Conservation (phyloP, 2,888 invertebrate genomes). For the Liposcelis brunnea region DNA sequence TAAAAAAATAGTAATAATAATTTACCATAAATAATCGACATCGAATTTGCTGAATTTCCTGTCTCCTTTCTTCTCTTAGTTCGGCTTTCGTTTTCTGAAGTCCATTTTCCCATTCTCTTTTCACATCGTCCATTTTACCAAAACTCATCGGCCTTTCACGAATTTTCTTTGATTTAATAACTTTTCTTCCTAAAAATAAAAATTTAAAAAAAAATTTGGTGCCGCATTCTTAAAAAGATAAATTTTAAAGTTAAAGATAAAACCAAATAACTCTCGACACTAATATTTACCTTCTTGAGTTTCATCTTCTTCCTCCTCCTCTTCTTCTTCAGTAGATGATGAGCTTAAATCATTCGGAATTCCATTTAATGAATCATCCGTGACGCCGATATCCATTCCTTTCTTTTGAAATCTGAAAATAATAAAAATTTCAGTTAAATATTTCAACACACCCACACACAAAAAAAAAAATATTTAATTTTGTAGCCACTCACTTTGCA, state of each 20-base stretch:
- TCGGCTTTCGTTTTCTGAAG: conserved; percentile 31
- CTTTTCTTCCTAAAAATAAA: not conserved
- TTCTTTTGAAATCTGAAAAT: conserved; percentile 58
- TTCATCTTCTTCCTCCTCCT: conserved; percentile 30
- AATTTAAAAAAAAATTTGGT: too few species aligned
- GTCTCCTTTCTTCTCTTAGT: conserved; percentile 64
- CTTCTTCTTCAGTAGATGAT: conserved; percentile 47
- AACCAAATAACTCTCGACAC: too few species aligned
- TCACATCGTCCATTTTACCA: conserved; percentile 69
- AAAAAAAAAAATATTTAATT: conserved; percentile 12
- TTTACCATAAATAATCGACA: conserved; percentile 64
- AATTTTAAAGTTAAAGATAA: too few species aligned
- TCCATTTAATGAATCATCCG: conserved; percentile 57
- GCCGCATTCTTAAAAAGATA: too few species aligned
- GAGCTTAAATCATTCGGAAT: conserved; percentile 53
- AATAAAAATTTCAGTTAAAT: conserved; percentile 15
- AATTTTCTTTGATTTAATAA: conserved; percentile 21
- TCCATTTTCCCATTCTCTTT: conserved; percentile 63
- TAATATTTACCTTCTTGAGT: conserved; percentile 16
- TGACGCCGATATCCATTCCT: conserved; percentile 64
- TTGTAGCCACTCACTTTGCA: conserved; percentile 42
- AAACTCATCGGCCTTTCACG: conserved; percentile 64
- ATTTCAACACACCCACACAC: not conserved
- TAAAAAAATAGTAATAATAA: not conserved
- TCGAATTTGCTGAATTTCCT: conserved; percentile 74